Evolutionary conservation across 2,113 vertebrate genomes (phyloP).

Genomic region (Dicerorhinus sumatrensis): DNA sequence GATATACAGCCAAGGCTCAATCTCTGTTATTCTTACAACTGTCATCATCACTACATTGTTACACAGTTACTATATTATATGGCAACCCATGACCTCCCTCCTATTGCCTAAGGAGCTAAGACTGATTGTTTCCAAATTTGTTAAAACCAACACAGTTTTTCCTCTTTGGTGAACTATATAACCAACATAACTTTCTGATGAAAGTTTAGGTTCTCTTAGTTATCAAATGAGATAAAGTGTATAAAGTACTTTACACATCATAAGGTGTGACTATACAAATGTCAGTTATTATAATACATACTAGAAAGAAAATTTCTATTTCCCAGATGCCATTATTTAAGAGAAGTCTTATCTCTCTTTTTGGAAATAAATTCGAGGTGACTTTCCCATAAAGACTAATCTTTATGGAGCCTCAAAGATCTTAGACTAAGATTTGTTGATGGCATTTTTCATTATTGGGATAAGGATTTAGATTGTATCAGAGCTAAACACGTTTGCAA

Average conservation of each 20-base stretch:
- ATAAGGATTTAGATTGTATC: constrained; percentile 68
- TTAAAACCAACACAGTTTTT: not conserved
- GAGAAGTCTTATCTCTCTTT: constrained; percentile 46
- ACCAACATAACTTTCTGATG: constrained; percentile 19
- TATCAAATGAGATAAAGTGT: constrained; percentile 8
- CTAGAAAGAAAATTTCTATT: constrained; percentile 33
- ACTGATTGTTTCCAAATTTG: constrained; percentile 25
- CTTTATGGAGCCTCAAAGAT: constrained; percentile 36
- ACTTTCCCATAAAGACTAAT: constrained; percentile 30
- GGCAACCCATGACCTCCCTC: not conserved
- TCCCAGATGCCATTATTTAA: constrained; percentile 43
- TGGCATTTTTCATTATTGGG: constrained; percentile 53
- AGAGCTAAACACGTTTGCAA: constrained; percentile 65
- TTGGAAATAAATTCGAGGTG: constrained; percentile 38
- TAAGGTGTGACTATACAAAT: not conserved
- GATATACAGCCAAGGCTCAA: not conserved
- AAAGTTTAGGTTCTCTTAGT: constrained; percentile 44
- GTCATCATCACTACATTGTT: not conserved
- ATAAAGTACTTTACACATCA: not conserved
- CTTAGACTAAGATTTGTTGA: constrained; percentile 21
- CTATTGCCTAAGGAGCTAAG: not conserved
- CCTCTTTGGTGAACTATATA: not conserved
- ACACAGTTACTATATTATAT: not conserved
- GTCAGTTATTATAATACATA: not conserved
- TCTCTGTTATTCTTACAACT: not conserved